Conservation (phyloP, 1,140 invertebrate genomes). For the Akabosia matsudoensis region DNA sequence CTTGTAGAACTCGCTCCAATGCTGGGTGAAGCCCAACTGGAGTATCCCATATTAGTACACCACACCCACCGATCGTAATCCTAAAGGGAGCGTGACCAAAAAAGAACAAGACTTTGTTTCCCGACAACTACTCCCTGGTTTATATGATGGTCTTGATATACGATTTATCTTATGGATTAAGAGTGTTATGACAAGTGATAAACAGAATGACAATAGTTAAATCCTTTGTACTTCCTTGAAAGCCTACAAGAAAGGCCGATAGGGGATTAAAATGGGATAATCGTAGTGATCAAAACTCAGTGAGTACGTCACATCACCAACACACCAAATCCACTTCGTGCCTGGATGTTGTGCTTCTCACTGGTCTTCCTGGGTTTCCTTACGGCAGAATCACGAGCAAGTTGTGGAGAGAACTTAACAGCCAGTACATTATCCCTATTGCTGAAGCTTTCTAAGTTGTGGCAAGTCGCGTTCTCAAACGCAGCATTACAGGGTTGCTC, state of each 20-base stretch:
- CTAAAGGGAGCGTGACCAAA: too few species aligned
- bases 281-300: neutral
- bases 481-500: too few species aligned
- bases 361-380: neutral
- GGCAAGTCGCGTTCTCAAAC: slow-evolving; percentile 11
- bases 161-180: too few species aligned
- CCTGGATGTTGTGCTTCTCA: neutral
- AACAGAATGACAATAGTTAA: neutral
- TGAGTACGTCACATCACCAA: neutral
- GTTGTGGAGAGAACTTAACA: neutral
- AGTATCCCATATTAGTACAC: neutral
- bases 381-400: too few species aligned
- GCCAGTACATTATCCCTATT: neutral
- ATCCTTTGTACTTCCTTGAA: neutral
- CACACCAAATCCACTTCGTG: slow-evolving; percentile 16
- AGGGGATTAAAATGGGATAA: neutral
- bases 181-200: neutral
- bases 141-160: too few species aligned
- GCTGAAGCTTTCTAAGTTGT: slow-evolving; percentile 5
- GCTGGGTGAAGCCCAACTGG: neutral
- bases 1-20: neutral
- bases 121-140: too few species aligned
- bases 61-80: neutral
- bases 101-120: too few species aligned
- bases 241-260: neutral